Evolutionary conservation across 2,888 invertebrate genomes (phyloP), one percentile per base, ranked within the genome.

Genomic region (Brachypalpus laphriformis): DNA sequence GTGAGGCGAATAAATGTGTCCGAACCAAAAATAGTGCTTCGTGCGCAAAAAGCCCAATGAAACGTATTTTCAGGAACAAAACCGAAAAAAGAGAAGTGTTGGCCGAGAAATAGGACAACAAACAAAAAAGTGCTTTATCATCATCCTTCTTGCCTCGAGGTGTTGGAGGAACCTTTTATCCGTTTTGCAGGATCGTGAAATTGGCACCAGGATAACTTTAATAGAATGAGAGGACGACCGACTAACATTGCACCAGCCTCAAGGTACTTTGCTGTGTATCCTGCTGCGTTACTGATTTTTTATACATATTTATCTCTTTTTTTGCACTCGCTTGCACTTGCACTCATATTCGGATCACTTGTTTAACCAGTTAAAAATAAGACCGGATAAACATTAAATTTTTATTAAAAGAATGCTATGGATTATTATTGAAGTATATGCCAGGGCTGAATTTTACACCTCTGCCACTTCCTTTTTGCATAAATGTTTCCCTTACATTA

Each of bases 1-100:
- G 56, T 71, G 40, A 57, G 59, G 16, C 20, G 25, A 57, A 65
- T 37, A 31, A 75, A 81, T 71, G 76, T 82, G 70, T 57, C 71
- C 51, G 22, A 77, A 71, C 37, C 34, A 42, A 72, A 74, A 72
- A 63, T 63, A 63, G 59, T 82, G 77, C 61, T 72, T 72, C 47
- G 34, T 82, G 25, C 37, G 61, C 65, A 80, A 49, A 65, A 77
- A 71, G 25, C 18, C 28, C 25, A 75, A 37, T n/a, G 25, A 8
- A 61, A 66, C 47, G 20, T 47, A 78, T 71, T 78, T 42, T 34
- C 37, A 31, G 16, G 31, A 65, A 37, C 25, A 18, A 40, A 54
- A 18, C 25, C 22, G 54, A 25, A 31, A 56, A 61, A 31, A 1
- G 18, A 7, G 63, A 63, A 20, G 14, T n/a, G 28, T 49, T n/a